phyloP scores from a whole-genome alignment of 2,113 vertebrate genomes.

The Euleptes europaea region DNA sequence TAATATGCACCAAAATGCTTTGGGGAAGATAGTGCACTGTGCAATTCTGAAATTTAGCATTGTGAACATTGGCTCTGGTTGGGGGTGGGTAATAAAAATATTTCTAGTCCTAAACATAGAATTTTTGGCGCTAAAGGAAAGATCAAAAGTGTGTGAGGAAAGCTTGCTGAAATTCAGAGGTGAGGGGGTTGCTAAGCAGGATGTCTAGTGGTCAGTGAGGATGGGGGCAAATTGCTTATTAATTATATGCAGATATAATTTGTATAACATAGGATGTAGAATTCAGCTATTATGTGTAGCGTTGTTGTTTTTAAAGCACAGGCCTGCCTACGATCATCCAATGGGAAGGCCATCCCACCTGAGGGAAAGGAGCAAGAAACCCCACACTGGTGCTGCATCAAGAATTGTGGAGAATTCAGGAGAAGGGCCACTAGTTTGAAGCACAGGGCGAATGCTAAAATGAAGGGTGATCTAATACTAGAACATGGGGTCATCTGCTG shows the following conservation, averaged over 20 bases:
- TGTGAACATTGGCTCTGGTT: neutral
- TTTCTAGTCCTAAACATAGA: neutral
- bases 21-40: neutral
- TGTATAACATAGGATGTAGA: neutral
- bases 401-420: neutral
- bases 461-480: no score
- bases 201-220: neutral
- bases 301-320: neutral
- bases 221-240: neutral
- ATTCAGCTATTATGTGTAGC: neutral
- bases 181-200: neutral
- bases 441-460: no score
- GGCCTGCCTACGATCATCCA: neutral
- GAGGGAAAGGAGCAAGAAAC: neutral
- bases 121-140: neutral
- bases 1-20: neutral
- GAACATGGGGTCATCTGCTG: no score
- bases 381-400: neutral
- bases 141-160: neutral
- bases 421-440: neutral
- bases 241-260: neutral
- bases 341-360: neutral
- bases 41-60: neutral
- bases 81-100: neutral
- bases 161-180: neutral